phyloP scores from a whole-genome alignment of 2,888 invertebrate genomes.

The Congeria kusceri region DNA sequence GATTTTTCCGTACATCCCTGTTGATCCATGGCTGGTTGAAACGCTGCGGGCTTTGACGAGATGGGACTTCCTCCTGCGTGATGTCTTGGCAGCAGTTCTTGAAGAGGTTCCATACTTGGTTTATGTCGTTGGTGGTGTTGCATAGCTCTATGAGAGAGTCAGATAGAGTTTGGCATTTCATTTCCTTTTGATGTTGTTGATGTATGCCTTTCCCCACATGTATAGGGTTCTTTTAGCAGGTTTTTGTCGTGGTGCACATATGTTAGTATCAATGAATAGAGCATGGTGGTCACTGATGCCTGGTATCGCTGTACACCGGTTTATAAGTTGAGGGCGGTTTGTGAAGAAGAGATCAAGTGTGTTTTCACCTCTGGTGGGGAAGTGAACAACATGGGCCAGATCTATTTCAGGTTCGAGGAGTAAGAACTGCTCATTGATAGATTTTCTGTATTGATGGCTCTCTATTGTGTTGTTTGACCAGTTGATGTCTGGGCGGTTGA shows the following conservation, averaged over 20 bases:
- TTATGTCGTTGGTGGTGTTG: slow-evolving; percentile 6
- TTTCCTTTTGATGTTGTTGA: slow-evolving; percentile 15
- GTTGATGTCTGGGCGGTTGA: slow-evolving; percentile 37
- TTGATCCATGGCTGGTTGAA: neutral
- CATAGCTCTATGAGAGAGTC: neutral
- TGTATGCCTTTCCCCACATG: slow-evolving; percentile 30
- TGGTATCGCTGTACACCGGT: neutral
- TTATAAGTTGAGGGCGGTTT: neutral
- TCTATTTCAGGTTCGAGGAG: slow-evolving; percentile 19
- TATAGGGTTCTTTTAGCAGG: slow-evolving; percentile 20
- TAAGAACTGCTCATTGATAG: slow-evolving; percentile 33
- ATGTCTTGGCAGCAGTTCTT: neutral
- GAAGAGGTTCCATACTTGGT: slow-evolving; percentile 12
- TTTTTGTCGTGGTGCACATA: slow-evolving; percentile 24
- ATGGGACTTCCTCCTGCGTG: slow-evolving; percentile 23
- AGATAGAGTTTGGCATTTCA: slow-evolving; percentile 12
- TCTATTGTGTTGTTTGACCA: slow-evolving; percentile 21
- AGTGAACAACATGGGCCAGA: slow-evolving; percentile 34
- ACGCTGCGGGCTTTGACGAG: slow-evolving; percentile 11
- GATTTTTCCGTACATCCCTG: neutral
- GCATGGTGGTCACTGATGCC: slow-evolving; percentile 40
- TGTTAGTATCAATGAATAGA: slow-evolving; percentile 33
- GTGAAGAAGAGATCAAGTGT: slow-evolving; percentile 16
- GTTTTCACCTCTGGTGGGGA: slow-evolving; percentile 3
- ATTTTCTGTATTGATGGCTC: slow-evolving; percentile 11